Base-by-base conservation (phyloP, 92 coral and sea anemone genomes). In the Umimayanthus kanabou region DNA sequence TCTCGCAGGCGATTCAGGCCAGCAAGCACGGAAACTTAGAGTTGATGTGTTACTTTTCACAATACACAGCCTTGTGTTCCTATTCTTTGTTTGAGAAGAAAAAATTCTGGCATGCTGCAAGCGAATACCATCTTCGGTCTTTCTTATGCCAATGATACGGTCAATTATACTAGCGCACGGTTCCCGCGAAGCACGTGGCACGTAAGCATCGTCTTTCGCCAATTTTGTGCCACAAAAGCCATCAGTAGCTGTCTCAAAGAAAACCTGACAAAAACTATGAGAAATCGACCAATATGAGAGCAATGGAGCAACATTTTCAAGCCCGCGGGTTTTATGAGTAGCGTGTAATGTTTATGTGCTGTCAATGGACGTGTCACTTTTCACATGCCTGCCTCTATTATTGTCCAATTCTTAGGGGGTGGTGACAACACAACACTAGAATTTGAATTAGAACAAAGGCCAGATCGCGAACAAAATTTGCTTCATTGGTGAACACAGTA, bases 381-480 rank as follows among this genome's bases (percentile, higher is more conserved):
- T 85, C 90, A 89, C 86, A 85, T 85, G 84, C 89, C 92, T 72
- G 75, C 77, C 57, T 66, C 74, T 76, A 80, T 79, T 88, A 87
- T 91, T 93, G 89, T 89, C 85, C 92, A 82, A 85, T 92, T 92
- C 85, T 85, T 85, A 50, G 85, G 82, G 90, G 88, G 82, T 89
- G 91, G 88, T 57, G 87, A 89, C 85, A 84, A 77, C 79, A 93
- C 90, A 93, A 94, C 95, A 93, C 92, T 79, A 33, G 79, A 89
- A 91, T 94, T 91, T 88, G 89, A 92, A 92, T 91, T 79, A 76
- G 83, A 90, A 92, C 96, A 94, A 92, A 92, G 87, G 90, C 86
- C 67, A 90, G 94, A 92, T 93, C 90, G 92, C 84, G 94, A 89
- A 93, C 90, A 85, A 88, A 90, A 81, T 88, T 84, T 93, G 86